These are phyloP conservation scores for Cordilura impudica DNA, from an alignment of 2,888 invertebrate genomes.

Conservation along the genomic window DNA sequence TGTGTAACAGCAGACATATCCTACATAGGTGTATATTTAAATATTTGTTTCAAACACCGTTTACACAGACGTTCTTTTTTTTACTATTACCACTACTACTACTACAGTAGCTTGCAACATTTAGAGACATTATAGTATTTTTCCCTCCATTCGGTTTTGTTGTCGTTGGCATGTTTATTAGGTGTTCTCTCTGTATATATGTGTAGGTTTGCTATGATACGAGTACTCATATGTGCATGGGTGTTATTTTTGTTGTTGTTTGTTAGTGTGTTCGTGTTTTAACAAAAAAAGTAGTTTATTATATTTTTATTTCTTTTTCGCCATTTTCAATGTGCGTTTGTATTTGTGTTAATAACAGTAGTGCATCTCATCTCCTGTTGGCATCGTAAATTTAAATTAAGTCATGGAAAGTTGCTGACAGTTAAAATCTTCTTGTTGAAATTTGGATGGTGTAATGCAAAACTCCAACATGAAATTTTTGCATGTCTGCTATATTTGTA, in stretches of 20 bases:
- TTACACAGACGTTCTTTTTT: slow-evolving; percentile 7
- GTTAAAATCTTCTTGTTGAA: slow-evolving; percentile 60
- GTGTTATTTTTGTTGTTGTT: slow-evolving; percentile 37
- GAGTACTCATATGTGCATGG: not conserved
- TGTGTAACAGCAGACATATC: slow-evolving; percentile 56
- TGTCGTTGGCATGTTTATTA: slow-evolving; percentile 34
- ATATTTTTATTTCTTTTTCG: slow-evolving; percentile 8
- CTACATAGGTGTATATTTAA: slow-evolving; percentile 61
- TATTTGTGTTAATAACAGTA: slow-evolving; percentile 52
- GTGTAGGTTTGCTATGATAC: not conserved
- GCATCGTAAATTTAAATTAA: slow-evolving; percentile 63
- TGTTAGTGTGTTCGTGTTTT: slow-evolving; percentile 40
- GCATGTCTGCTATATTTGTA: no score
- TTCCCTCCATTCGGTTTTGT: slow-evolving; percentile 9
- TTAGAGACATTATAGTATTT: slow-evolving; percentile 32
- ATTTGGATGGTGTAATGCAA: slow-evolving; percentile 54
- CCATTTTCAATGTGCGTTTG: slow-evolving; percentile 26
- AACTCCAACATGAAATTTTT: slow-evolving; percentile 24
- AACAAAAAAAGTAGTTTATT: slow-evolving; percentile 41
- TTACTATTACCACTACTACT: slow-evolving; percentile 6
- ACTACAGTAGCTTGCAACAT: slow-evolving; percentile 20
- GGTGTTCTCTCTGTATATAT: slow-evolving; percentile 18
- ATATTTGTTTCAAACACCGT: slow-evolving; percentile 28
- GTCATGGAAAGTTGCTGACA: slow-evolving; percentile 62
- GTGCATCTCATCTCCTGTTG: slow-evolving; percentile 58